Percentiles rank a stretch among this genome's conserved stretches.
These are phyloP conservation scores for Drosophila recens DNA, from an alignment of 2,888 invertebrate species.

Conservation along the genomic window DNA sequence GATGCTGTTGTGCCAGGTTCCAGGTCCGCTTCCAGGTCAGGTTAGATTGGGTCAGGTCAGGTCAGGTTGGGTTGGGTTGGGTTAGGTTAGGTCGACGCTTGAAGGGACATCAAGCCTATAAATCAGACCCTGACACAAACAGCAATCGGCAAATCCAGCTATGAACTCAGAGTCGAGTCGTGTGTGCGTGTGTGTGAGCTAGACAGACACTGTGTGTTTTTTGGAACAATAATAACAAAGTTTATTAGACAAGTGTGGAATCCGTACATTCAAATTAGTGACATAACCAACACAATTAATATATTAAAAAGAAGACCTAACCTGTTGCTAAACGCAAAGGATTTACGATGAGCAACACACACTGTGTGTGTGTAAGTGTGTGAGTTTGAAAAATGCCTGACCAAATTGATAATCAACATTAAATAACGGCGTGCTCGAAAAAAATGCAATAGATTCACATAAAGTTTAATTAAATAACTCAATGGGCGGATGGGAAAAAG, in stretches of 20 bases:
- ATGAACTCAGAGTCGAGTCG: constrained; percentile 34
- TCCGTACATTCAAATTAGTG: too few relatives aligned
- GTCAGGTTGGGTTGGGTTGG: constrained; percentile 1
- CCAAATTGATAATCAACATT: constrained; percentile 55
- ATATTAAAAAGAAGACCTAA: too few relatives aligned
- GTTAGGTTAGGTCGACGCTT: constrained; percentile 27
- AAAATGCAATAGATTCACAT: constrained; percentile 35
- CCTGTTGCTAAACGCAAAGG: too few relatives aligned
- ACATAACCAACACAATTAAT: too few relatives aligned
- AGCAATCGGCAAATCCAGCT: constrained; percentile 34
- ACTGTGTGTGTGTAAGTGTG: constrained; percentile 12
- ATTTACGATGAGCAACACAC: too few relatives aligned
- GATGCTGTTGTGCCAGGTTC: not conserved
- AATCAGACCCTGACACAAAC: constrained; percentile 60
- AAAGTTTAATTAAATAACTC: constrained; percentile 52
- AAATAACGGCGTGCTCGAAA: constrained; percentile 41
- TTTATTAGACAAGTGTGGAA: too few relatives aligned
- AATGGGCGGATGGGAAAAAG: not conserved
- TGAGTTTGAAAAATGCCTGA: constrained; percentile 34
- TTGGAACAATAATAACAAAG: too few relatives aligned
- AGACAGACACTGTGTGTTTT: constrained; percentile 15
- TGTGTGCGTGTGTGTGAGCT: constrained; percentile 4
- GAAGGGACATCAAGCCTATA: constrained; percentile 59
- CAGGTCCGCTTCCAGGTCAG: not conserved
- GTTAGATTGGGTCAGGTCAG: too few relatives aligned